Percentiles rank a stretch among this genome's conserved stretches.
Evolutionary conservation across 35 echinoderm and acorn worm genomes (phyloP).

Genomic region (Antedon bifida): DNA sequence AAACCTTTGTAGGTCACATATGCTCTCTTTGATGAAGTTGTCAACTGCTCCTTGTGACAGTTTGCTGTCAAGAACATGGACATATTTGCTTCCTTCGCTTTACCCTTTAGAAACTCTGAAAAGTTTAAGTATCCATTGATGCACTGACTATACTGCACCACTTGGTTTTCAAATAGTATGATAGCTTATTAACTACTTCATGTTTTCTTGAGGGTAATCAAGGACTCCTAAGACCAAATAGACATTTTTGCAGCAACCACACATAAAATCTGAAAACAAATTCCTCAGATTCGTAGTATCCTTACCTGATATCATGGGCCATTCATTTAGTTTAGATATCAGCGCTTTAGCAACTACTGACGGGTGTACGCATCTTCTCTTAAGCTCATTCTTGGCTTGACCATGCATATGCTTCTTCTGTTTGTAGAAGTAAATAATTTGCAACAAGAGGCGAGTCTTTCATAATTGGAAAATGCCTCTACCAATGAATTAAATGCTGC

Average conservation of each 20-base stretch:
- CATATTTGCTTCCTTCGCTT: background rate
- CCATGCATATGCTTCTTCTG: background rate
- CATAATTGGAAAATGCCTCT: background rate
- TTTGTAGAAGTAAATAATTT: background rate
- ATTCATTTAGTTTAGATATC: slow-evolving; percentile 31
- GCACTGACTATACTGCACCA: background rate
- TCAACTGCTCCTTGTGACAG: background rate
- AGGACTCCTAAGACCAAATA: background rate
- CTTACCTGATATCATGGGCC: slow-evolving; percentile 24
- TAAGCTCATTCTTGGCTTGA: slow-evolving; percentile 20
- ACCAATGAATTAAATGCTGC: background rate
- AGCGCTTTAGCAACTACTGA: slow-evolving; percentile 46
- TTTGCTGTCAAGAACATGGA: background rate
- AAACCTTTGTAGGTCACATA: background rate
- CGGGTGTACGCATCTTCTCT: slow-evolving; percentile 37
- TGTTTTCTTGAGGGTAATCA: background rate
- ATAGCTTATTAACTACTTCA: background rate
- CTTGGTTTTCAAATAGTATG: background rate
- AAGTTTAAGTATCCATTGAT: background rate
- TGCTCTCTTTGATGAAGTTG: background rate
- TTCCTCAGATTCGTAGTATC: slow-evolving; percentile 35
- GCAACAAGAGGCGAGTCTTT: background rate
- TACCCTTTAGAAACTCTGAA: background rate
- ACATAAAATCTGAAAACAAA: slow-evolving; percentile 37
- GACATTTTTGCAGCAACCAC: slow-evolving; percentile 22